Evolutionary conservation across 2,113 vertebrate species (phyloP), one percentile per base, ranked within the genome.

Genomic region (Martes martes): DNA sequence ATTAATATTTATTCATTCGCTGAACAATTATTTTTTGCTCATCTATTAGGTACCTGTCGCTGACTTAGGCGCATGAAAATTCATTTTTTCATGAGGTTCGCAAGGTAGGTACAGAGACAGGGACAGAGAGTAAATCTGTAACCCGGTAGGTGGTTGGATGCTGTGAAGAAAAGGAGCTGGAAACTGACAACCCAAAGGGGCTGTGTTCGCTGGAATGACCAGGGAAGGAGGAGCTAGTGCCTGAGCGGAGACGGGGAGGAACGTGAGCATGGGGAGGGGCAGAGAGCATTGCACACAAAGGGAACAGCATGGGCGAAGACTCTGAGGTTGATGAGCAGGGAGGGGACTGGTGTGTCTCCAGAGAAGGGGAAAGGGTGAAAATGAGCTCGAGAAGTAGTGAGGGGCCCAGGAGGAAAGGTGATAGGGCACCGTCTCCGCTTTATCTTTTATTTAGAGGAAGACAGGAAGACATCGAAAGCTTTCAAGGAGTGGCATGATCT

Each of bases 371-470:
- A 76, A 47, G 61, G 8, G 26, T 59, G 16, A 45, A 65, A 23
- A 24, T 9, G n/a, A 92, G 33, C 69, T 65, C 24, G 45, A 94
- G 79, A n/a, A 50, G n/a, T 2, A 9, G 61, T 15, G 45, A 87
- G 61, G 31, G 52, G 10, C 33, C 18, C 7, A n/a, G 61, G n/a
- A 11, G 2, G 14, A 93, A 73, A n/a, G 31, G 31, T 19, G 13
- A 21, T 0, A 14, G 52, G 13, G 39, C 45, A 2, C 1, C 1
- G 2, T 19, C 14, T 1, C 0, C 11, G 65, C 24, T 89, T n/a
- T n/a, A 50, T 76, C 69, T 84, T 15, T 50, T n/a, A 63, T 61
- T 94, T 85, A 57, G 67, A 83, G 45, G 73, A 36, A 85, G 73
- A 63, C 33, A 55, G 73, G 55, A 95, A 67, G 91, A 50, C 52